phyloP scores from a whole-genome alignment of 2,797 vertebrate species.

The Diglossa cyanea region DNA sequence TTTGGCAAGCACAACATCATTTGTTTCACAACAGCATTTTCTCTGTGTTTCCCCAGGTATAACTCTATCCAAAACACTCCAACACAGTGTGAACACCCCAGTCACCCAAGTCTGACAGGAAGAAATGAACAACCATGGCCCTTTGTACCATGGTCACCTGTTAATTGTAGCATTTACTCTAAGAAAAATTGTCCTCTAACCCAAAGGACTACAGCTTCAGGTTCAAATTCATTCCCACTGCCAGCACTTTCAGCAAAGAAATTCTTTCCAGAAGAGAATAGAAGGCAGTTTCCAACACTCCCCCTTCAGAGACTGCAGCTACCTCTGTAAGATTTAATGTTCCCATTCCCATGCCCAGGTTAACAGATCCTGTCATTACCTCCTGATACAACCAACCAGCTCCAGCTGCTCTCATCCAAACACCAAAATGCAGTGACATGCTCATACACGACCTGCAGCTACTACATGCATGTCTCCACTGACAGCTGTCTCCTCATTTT shows the following conservation, averaged over 20 bases:
- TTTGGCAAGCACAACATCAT: not conserved
- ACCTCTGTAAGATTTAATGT: not conserved
- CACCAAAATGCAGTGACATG: not conserved
- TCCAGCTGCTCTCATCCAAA: not conserved
- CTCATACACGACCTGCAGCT: fast-evolving
- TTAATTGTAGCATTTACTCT: not conserved
- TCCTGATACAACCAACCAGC: not conserved
- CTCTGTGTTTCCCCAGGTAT: not conserved
- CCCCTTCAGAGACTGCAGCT: not conserved
- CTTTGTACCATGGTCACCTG: not conserved
- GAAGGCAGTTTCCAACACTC: not conserved
- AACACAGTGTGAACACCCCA: not conserved
- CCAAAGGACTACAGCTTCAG: not conserved
- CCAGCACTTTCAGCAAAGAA: not conserved
- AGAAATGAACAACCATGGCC: not conserved
- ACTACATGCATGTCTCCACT: not conserved
- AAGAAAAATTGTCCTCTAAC: not conserved
- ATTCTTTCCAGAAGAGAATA: not conserved
- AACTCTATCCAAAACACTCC: not conserved
- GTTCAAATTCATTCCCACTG: not conserved
- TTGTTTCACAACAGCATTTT: not conserved
- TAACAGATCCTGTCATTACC: not conserved
- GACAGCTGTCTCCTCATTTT: not conserved
- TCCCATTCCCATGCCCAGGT: not conserved
- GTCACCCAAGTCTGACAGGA: not conserved